Conservation (phyloP, 2,888 invertebrate genomes). For the Conistra vaccinii region DNA sequence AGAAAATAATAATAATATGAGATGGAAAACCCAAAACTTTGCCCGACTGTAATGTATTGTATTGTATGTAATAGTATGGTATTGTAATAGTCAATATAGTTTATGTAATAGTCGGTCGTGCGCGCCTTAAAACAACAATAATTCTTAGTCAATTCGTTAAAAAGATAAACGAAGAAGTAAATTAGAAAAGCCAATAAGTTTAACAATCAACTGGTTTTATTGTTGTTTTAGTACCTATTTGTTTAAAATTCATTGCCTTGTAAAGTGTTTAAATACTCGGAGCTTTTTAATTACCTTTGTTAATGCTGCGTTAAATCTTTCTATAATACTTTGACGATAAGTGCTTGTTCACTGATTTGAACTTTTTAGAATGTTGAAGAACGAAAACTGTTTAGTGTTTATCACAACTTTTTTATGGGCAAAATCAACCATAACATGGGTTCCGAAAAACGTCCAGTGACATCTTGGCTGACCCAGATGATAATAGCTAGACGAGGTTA, state of each 20-base stretch:
- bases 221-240: slow-evolving; percentile 55
- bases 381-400: too few species aligned
- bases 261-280: slow-evolving; percentile 46
- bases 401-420: too few species aligned
- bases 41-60: too few species aligned
- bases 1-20: too few species aligned
- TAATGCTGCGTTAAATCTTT: slow-evolving; percentile 25
- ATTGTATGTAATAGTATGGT: too few species aligned
- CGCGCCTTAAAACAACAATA: not conserved
- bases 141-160: slow-evolving; percentile 65
- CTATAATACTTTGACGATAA: slow-evolving; percentile 22
- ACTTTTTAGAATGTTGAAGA: not conserved
- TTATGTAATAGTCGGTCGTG: not conserved
- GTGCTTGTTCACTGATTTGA: slow-evolving; percentile 22
- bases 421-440: too few species aligned
- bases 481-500: too few species aligned
- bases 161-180: slow-evolving; percentile 65
- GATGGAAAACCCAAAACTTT: too few species aligned
- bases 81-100: too few species aligned
- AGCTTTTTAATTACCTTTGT: slow-evolving; percentile 45
- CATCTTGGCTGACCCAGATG: too few species aligned
- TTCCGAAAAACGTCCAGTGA: too few species aligned
- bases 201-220: slow-evolving; percentile 68
- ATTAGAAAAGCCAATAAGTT: slow-evolving; percentile 55
- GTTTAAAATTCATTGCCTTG: slow-evolving; percentile 49